Evolutionary conservation across 2,888 invertebrate species (phyloP).

Genomic region (Pheosia gnoma): DNA sequence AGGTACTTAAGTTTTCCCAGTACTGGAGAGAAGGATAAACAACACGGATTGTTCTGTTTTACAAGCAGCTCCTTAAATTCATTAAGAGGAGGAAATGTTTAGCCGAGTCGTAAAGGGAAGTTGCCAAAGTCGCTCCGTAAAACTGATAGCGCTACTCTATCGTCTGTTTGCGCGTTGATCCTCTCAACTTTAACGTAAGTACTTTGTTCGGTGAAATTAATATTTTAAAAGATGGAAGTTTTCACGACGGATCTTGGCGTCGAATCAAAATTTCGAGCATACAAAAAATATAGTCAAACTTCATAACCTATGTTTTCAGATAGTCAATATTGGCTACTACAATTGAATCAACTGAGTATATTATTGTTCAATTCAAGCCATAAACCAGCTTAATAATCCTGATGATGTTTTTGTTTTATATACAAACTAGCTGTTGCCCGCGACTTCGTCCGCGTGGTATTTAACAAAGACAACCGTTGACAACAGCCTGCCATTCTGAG

Average conservation of each 20-base stretch:
- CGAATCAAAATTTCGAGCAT: slow-evolving; percentile 14
- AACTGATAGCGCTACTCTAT: slow-evolving; percentile 51
- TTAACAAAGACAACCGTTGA: too few relatives aligned
- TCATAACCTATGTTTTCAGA: slow-evolving; percentile 6
- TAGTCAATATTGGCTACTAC: neutral
- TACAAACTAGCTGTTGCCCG: too few relatives aligned
- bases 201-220: slow-evolving; percentile 40
- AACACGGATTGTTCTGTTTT: slow-evolving; percentile 27
- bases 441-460: too few relatives aligned
- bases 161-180: slow-evolving; percentile 36
- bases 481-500: too few relatives aligned
- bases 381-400: too few relatives aligned
- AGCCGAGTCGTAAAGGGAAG: slow-evolving; percentile 45
- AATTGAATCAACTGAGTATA: neutral
- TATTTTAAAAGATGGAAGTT: slow-evolving; percentile 34
- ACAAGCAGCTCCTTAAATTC: slow-evolving; percentile 50
- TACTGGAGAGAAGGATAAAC: slow-evolving; percentile 22
- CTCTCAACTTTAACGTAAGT: slow-evolving; percentile 28
- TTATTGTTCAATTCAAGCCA: too few relatives aligned
- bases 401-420: too few relatives aligned
- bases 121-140: slow-evolving; percentile 42
- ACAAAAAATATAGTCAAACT: slow-evolving; percentile 12
- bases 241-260: slow-evolving; percentile 13
- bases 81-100: slow-evolving; percentile 54
- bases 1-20: neutral